These are phyloP conservation scores for Romanogobio albipinnatus DNA, from an alignment of 2,113 vertebrate genomes.

Conservation along the genomic window DNA sequence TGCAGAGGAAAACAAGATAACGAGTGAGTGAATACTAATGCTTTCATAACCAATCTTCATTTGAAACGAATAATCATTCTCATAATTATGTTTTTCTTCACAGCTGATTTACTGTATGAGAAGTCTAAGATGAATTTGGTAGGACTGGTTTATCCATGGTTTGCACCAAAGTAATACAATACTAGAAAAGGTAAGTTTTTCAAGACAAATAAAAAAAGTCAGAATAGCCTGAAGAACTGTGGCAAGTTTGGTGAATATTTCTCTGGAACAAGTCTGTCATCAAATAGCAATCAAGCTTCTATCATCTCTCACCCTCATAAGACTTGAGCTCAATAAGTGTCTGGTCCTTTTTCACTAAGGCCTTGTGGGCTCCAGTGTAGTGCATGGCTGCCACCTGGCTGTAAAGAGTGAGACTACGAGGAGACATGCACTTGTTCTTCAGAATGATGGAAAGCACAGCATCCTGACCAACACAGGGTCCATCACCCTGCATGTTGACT, in stretches of 20 bases:
- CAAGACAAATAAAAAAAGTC: neutral
- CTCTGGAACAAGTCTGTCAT: neutral
- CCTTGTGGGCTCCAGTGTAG: constrained; percentile 83
- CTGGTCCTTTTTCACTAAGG: constrained; percentile 74
- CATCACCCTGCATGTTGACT: constrained; percentile 76
- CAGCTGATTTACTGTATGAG: neutral
- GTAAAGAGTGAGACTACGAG: constrained; percentile 71
- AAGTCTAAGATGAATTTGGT: neutral
- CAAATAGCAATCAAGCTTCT: neutral
- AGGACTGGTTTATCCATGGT: neutral
- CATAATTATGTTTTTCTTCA: neutral
- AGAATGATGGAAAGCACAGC: constrained; percentile 72
- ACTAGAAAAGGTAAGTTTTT: neutral
- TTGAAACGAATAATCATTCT: neutral
- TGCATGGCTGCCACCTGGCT: constrained; percentile 80
- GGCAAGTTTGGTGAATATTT: neutral
- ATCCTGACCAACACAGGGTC: constrained; percentile 77
- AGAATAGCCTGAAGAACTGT: neutral
- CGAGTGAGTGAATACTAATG: neutral
- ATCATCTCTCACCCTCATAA: constrained; percentile 70
- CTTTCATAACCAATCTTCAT: neutral
- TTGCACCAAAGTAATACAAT: neutral
- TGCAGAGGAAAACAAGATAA: neutral
- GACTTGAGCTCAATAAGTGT: constrained; percentile 64
- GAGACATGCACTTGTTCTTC: constrained; percentile 71